Conservation (phyloP, 2,113 vertebrate species). For the Nyctibius bracteatus region DNA sequence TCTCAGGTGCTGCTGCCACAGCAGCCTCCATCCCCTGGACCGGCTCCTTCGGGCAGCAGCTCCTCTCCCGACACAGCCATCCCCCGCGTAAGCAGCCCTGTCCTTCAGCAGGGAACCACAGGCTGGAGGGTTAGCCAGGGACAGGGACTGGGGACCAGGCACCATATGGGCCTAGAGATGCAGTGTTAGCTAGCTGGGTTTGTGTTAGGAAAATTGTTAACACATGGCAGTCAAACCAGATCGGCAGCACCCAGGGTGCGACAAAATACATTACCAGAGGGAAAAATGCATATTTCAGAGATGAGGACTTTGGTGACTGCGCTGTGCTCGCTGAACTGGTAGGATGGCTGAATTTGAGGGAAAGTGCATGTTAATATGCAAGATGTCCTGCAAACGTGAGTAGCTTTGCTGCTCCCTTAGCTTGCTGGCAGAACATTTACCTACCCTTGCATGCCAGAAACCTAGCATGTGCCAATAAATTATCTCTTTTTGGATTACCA, state of each 20-base stretch:
- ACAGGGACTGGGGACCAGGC: no score
- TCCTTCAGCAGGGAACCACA: background rate
- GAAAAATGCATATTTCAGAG: background rate
- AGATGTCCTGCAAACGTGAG: background rate
- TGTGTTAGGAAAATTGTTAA: background rate
- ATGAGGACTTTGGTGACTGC: background rate
- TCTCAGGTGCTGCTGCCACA: accelerated
- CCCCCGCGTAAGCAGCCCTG: accelerated
- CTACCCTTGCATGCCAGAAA: background rate
- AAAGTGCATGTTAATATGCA: background rate
- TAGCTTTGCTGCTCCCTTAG: background rate
- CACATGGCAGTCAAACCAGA: background rate
- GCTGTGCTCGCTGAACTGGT: background rate
- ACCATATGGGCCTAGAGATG: no score
- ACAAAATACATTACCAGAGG: background rate
- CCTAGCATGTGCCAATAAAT: background rate
- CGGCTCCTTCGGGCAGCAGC: background rate
- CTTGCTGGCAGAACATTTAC: background rate
- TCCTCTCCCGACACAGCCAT: background rate
- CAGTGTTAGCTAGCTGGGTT: background rate
- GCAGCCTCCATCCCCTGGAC: background rate
- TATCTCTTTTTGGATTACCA: background rate
- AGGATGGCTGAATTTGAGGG: background rate
- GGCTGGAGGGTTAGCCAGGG: background rate
- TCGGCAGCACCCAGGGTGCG: background rate